Evolutionary conservation across 2,888 invertebrate genomes (phyloP), one percentile per base, ranked within the genome.

Genomic region (Acleris laterana): DNA sequence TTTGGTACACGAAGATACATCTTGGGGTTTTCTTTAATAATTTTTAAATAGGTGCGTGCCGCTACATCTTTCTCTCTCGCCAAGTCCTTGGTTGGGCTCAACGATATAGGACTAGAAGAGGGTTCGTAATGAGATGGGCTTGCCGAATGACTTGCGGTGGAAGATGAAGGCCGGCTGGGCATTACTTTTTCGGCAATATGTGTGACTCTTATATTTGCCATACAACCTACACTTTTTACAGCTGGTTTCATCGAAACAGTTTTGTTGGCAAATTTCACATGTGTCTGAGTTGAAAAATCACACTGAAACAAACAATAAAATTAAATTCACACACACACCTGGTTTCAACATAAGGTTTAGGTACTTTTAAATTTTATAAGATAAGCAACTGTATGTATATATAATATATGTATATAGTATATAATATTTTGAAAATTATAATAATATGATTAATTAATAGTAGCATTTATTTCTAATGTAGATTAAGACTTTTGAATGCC

Each of bases 261-360:
- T 46, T 46, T 46, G 13, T n/a, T 46, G 2, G 16, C 16, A n/a
- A n/a, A n/a, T 46, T 46, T 22, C 22, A 22, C 22, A 22, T 46
- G 46, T 17, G 46, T 46, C 46, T 46, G 46, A 46, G 46, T 46
- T 16, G 46, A 46, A 46, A 17, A 46, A 46, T 46, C 46, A 46
- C 46, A 46, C 46, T 46, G 46, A 46, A 46, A 46, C 16, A 46
- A 46, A 22, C 22, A 22, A 22, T 22, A 22, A 22, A 22, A 22
- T 22, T 22, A 46, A 46, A 46, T 46, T 16, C 16, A 46, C 46
- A 46, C 5, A 6, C 16, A 4, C 17, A 5, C n/a, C n/a, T 46
- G 13, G n/a, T 46, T n/a, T n/a, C 3, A n/a, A 46, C 1, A 4
- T n/a, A 1, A 1, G 1, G 4, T 4, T 13, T n/a, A 1, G 5